Base-by-base conservation (phyloP, 2,113 vertebrate species). In the Psammodynastes pulverulentus region DNA sequence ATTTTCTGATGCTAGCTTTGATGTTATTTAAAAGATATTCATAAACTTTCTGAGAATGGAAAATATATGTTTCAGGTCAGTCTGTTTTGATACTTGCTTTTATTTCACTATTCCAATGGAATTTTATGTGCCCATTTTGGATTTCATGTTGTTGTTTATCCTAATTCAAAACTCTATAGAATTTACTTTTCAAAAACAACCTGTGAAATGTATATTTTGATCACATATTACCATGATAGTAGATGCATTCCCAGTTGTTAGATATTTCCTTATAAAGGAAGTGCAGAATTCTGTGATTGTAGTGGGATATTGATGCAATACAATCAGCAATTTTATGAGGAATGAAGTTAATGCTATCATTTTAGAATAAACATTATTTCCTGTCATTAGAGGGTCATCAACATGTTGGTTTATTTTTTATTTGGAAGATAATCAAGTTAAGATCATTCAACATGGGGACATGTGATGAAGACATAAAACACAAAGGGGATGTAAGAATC, bases 141-240 rank as follows among this genome's bases (percentile, higher is more conserved):
- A 51, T 72, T 92, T 92, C 54, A 92, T 8, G 24, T 72, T 91
- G 51, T 86, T 23, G 7, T 67, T 93, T 45, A 93, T 54, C n/a
- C 10, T 7, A 91, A 1, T 67, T 88, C 94, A 56, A 79, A 49
- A 19, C 7, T 93, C 34, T 72, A 43, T 39, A 86, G 87, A 88
- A 24, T 89, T 72, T 51, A 26, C 19, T 79, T 92, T 94, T 84
- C 86, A 58, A 46, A 87, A 84, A 19, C 84, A 1, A 0, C 52
- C 0, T 8, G 52, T 58, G 26, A 72, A 58, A 84, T 89, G 9
- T 15, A 67, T 58, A 93, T 79, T 4, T 88, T 93, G 2, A 87
- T 72, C 19, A 3, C 1, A 0, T 0, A 1, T 94, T 91, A 84
- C 24, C 51, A 54, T 0, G 10, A 0, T 56, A 54, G 52, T 23